Conservation (phyloP, 2,888 invertebrate genomes). For the Megalurothrips usitatus region DNA sequence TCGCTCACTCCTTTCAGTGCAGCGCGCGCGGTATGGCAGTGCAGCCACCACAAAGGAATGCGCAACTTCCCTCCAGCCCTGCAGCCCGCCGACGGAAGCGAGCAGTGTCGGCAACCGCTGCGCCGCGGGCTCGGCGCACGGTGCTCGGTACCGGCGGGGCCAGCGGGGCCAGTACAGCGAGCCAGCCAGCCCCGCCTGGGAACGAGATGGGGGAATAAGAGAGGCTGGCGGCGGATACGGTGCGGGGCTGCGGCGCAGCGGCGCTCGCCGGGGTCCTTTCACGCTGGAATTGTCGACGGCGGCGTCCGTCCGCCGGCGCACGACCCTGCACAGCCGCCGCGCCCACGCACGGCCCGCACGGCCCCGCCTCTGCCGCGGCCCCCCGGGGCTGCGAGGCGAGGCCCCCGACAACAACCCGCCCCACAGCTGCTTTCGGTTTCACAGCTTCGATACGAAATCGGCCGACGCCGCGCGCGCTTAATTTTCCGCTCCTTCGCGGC, state of each 20-base stretch:
- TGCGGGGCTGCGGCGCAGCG: too few relatives aligned
- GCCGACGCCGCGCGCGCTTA: background rate
- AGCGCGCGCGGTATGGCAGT: background rate
- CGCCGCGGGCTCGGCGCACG: background rate
- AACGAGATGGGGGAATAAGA: background rate
- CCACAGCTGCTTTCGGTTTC: too few relatives aligned
- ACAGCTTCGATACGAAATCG: too few relatives aligned
- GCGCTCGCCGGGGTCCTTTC: too few relatives aligned
- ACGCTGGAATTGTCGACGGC: too few relatives aligned
- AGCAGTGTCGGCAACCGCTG: background rate
- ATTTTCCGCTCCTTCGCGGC: background rate
- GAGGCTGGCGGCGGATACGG: background rate
- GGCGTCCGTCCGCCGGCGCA: too few relatives aligned
- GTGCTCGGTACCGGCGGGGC: background rate
- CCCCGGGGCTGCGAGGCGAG: too few relatives aligned
- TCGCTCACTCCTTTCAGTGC: background rate
- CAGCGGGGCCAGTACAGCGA: background rate
- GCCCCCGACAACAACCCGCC: too few relatives aligned
- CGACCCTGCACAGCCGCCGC: too few relatives aligned
- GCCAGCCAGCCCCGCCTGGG: background rate
- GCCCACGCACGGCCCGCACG: too few relatives aligned
- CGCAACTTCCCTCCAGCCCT: background rate
- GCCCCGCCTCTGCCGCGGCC: too few relatives aligned
- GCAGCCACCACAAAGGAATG: conserved; percentile 14
- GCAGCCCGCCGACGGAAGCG: background rate